These are phyloP conservation scores for Pegoplata infirma DNA, from an alignment of 2,888 invertebrate species.

Conservation along the genomic window DNA sequence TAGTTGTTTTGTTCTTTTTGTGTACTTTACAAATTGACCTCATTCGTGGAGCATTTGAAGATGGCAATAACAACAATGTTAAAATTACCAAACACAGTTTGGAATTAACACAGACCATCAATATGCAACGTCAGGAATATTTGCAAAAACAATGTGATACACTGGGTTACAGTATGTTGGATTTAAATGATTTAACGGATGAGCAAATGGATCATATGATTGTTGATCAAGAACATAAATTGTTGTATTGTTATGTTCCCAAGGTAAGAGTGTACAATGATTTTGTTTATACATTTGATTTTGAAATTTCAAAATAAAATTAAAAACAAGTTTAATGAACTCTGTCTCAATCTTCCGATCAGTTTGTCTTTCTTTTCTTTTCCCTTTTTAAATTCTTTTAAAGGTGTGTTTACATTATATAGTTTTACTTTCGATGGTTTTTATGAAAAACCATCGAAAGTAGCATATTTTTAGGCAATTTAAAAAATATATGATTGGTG, in stretches of 20 bases:
- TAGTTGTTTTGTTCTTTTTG: conserved; percentile 63
- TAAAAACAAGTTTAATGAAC: conserved; percentile 56
- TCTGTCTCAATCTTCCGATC: conserved; percentile 10
- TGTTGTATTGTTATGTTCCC: conserved; percentile 95
- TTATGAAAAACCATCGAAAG: too few species aligned
- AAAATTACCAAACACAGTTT: conserved; percentile 79
- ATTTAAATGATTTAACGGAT: conserved; percentile 79
- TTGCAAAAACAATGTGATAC: conserved; percentile 82
- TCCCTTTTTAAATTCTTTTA: too few species aligned
- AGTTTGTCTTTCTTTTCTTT: too few species aligned
- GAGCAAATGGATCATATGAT: conserved; percentile 87
- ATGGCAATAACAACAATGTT: conserved; percentile 77
- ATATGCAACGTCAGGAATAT: conserved; percentile 82
- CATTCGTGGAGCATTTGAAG: conserved; percentile 71
- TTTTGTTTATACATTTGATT: background rate
- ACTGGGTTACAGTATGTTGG: conserved; percentile 75
- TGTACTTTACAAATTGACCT: conserved; percentile 64
- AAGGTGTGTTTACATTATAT: too few species aligned
- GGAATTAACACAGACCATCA: conserved; percentile 82
- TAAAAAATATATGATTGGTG: too few species aligned
- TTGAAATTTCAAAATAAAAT: background rate
- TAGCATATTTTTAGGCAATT: too few species aligned
- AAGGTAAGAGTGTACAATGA: conserved; percentile 82
- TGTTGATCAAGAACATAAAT: conserved; percentile 89
- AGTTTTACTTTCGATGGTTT: too few species aligned